Percentiles rank a stretch among this genome's conserved stretches.
These are phyloP conservation scores for Elephantulus edwardii DNA, from an alignment of 2,113 vertebrate genomes.

Conservation along the genomic window DNA sequence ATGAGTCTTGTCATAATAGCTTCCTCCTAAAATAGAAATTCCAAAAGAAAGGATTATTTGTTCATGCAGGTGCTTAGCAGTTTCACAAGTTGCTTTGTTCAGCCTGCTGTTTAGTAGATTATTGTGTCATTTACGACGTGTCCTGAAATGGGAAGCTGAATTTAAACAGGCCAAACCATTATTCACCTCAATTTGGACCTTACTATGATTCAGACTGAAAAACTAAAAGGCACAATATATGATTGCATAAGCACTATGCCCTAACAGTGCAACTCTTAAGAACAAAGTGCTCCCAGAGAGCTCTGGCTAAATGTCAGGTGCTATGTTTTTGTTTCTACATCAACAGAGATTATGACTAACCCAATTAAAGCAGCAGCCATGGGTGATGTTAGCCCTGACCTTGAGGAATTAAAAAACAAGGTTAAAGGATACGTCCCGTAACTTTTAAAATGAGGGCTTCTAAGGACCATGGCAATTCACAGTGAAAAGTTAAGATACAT, in stretches of 20 bases:
- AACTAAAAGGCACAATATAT: not conserved
- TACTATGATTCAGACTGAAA: not conserved
- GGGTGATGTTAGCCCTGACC: not conserved
- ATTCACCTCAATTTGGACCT: conserved; percentile 3
- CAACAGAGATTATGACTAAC: not conserved
- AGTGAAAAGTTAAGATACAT: not conserved
- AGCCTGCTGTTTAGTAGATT: not conserved
- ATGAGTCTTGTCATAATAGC: conserved; percentile 86
- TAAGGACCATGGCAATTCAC: conserved; percentile 9
- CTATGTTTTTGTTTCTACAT: not conserved
- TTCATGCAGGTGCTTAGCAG: conserved; percentile 24
- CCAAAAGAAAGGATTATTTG: conserved; percentile 47
- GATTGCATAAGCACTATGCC: not conserved
- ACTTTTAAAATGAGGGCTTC: conserved; percentile 4
- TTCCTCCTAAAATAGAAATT: conserved; percentile 83
- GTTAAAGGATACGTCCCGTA: not conserved
- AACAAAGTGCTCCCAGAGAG: not conserved
- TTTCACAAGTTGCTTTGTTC: conserved; percentile 18
- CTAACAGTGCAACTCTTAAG: not conserved
- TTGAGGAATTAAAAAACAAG: conserved; percentile 22
- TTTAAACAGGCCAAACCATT: not conserved
- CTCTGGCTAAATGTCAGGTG: not conserved
- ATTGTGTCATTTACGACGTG: not conserved
- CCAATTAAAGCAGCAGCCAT: not conserved
- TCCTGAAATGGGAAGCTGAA: conserved; percentile 26